Evolutionary conservation across 1,140 invertebrate genomes (phyloP).

Genomic region (Spodoptera litura): DNA sequence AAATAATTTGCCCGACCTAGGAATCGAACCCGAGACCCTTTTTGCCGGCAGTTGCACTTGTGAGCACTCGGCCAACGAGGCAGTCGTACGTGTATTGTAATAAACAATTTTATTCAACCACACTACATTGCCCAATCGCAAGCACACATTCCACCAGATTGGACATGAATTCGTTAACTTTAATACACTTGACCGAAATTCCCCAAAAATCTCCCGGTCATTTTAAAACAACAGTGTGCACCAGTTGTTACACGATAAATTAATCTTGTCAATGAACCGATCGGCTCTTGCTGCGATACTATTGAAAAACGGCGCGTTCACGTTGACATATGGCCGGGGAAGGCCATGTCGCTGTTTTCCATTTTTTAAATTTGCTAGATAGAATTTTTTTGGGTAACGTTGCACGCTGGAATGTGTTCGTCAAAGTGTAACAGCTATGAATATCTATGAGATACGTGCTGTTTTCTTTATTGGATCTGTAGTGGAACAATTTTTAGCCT

Average conservation of each 20-base stretch:
- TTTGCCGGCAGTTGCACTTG: too few relatives aligned
- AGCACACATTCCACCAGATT: neutral
- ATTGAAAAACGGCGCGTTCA: constrained; percentile 57
- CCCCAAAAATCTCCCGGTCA: constrained; percentile 23
- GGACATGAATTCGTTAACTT: neutral
- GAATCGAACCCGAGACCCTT: too few relatives aligned
- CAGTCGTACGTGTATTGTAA: too few relatives aligned
- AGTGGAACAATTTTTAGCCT: neutral
- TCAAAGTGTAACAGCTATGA: constrained; percentile 16
- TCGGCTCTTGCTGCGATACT: constrained; percentile 55
- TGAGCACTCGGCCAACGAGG: too few relatives aligned
- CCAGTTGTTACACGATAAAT: constrained; percentile 71
- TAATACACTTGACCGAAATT: constrained; percentile 18
- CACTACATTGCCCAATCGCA: neutral
- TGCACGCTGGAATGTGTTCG: neutral
- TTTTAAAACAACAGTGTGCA: constrained; percentile 47
- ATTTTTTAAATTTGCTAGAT: constrained; percentile 46
- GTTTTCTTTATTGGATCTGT: constrained; percentile 6
- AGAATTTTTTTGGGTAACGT: constrained; percentile 12
- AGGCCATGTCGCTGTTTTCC: constrained; percentile 35
- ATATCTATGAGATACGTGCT: constrained; percentile 21
- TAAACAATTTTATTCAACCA: too few relatives aligned
- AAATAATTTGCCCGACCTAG: too few relatives aligned
- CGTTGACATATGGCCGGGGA: constrained; percentile 53
- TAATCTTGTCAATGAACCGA: constrained; percentile 62